Conservation (phyloP, 2,113 vertebrate genomes). For the Brienomyrus brachyistius region DNA sequence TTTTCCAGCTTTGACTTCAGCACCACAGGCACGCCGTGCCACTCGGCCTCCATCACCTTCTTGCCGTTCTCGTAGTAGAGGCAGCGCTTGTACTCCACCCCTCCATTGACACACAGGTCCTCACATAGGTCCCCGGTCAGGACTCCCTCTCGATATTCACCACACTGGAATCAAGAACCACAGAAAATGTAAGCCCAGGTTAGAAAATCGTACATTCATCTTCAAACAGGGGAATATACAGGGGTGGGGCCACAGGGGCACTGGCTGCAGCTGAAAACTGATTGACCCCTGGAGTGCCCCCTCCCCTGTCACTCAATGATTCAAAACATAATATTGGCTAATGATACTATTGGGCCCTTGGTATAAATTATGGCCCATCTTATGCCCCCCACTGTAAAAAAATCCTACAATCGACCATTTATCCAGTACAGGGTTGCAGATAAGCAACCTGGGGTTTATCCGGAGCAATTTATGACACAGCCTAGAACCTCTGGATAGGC, state of each 20-base stretch:
- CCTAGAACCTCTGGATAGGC: too few relatives aligned
- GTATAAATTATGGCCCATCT: too few relatives aligned
- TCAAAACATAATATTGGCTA: too few relatives aligned
- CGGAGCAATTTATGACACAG: too few relatives aligned
- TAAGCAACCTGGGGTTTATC: too few relatives aligned
- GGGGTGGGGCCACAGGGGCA: neutral
- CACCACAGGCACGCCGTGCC: constrained; percentile 76
- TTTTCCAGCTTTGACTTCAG: constrained; percentile 88
- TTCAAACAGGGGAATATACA: neutral
- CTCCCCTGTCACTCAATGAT: too few relatives aligned
- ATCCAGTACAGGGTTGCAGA: too few relatives aligned
- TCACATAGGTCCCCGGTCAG: constrained; percentile 82
- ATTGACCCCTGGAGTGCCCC: neutral
- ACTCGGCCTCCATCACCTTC: constrained; percentile 87
- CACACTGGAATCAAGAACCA: constrained; percentile 67
- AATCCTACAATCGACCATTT: too few relatives aligned
- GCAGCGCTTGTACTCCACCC: constrained; percentile 77
- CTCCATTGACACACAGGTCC: constrained; percentile 76
- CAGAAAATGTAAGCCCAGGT: neutral
- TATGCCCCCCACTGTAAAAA: too few relatives aligned
- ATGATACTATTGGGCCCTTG: too few relatives aligned
- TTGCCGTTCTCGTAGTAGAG: constrained; percentile 89
- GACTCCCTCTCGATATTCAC: constrained; percentile 69
- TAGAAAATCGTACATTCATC: neutral
- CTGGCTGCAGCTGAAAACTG: neutral